These are phyloP conservation scores for Rallus limicola DNA, from an alignment of 2,113 vertebrate species.

Conservation along the genomic window DNA sequence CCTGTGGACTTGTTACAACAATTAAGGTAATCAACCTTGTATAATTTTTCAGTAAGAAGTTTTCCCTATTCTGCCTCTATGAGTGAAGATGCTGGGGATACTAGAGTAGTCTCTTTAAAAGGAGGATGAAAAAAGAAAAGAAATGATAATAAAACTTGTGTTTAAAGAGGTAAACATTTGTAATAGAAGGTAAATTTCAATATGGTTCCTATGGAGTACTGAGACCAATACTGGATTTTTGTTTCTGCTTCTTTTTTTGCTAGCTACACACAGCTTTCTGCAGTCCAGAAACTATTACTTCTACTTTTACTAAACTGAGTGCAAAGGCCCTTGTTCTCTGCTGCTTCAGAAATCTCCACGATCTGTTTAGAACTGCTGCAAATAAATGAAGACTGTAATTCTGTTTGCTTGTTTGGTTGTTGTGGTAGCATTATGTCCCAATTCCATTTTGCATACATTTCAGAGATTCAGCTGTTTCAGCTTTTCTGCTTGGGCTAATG, in stretches of 20 bases:
- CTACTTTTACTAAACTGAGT: not conserved
- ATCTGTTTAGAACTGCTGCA: not conserved
- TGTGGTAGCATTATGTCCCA: not conserved
- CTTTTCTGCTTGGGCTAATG: not conserved
- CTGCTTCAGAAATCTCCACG: not conserved
- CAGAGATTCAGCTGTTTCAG: not conserved
- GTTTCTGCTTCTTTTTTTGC: not conserved
- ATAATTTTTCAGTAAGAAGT: not conserved
- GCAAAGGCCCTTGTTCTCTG: not conserved
- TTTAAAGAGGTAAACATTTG: not conserved
- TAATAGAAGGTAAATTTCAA: not conserved
- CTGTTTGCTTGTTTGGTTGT: not conserved
- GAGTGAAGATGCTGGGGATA: not conserved
- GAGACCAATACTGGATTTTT: not conserved
- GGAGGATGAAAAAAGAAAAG: not conserved
- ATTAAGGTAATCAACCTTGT: not conserved
- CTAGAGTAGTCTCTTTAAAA: not conserved
- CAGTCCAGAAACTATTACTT: not conserved
- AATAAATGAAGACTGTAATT: not conserved
- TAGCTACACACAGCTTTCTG: not conserved
- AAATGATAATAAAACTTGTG: rapidly evolving
- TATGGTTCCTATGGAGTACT: not conserved
- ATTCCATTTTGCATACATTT: not conserved
- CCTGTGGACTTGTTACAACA: not conserved
- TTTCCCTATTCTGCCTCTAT: not conserved